These are phyloP conservation scores for Pteronura brasiliensis DNA, from an alignment of 2,113 vertebrate species.

Conservation along the genomic window DNA sequence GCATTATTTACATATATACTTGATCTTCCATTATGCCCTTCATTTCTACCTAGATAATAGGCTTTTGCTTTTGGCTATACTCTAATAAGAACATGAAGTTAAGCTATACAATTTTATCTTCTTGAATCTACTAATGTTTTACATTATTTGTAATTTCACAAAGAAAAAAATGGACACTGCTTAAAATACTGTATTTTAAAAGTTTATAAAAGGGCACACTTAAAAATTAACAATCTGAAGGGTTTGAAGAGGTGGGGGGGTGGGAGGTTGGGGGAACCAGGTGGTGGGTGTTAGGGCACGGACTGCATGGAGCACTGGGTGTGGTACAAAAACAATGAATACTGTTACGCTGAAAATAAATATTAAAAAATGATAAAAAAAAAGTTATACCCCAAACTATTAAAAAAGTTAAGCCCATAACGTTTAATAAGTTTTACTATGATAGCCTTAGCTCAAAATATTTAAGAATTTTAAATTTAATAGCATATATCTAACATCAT, in stretches of 20 bases:
- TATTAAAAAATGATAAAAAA: no score
- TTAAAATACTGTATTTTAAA: neutral
- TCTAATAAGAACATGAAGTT: constrained; percentile 46
- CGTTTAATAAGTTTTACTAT: constrained; percentile 26
- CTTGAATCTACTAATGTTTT: constrained; percentile 13
- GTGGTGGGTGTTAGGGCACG: no score
- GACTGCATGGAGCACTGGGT: no score
- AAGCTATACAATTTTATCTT: neutral
- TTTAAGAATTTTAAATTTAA: constrained; percentile 32
- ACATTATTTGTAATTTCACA: constrained; percentile 49
- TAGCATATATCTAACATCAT: neutral
- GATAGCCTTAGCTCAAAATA: neutral
- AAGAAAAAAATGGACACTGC: neutral
- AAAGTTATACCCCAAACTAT: no score
- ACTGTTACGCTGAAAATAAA: no score
- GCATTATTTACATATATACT: constrained; percentile 34
- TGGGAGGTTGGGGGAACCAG: no score
- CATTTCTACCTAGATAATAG: constrained; percentile 36
- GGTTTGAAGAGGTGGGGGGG: no score
- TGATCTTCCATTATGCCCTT: constrained; percentile 27
- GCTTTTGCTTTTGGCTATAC: constrained; percentile 15
- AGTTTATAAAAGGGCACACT: constrained; percentile 29
- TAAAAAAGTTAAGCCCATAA: constrained; percentile 34
- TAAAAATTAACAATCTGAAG: constrained; percentile 57
- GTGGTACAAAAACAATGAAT: no score